Evolutionary conservation across 2,113 vertebrate species (phyloP), one percentile per base, ranked within the genome.

Genomic region (Orientallactaga bullata): DNA sequence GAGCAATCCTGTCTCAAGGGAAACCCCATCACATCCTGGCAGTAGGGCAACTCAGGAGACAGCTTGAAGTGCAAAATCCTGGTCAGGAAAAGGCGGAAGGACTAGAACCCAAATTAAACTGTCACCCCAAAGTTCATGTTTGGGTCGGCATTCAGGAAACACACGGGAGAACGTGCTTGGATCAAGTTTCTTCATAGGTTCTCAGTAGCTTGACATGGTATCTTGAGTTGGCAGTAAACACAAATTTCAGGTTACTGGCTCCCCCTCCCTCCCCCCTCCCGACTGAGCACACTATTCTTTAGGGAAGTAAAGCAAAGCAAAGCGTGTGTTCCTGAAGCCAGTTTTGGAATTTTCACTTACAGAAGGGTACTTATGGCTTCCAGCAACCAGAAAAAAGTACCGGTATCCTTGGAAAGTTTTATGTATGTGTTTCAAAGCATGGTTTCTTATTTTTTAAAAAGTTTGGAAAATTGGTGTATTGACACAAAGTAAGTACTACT

Each of bases 71-170:
- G 30, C 69, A 5, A 26, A 95, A 88, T 94, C 85, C 83, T 89
- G 63, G 94, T 12, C 20, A 3, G 32, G 47, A 6, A 42, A 89
- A 96, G 96, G 97, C 88, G 77, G 58, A 97, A 94, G 76, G 88
- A 89, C 96, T 93, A 94, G 90, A 97, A 93, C 92, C 91, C 80
- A 91, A 96, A 89, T 96, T 94, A 96, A 95, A 96, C 84, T 90
- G 32, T 69, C 89, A 88, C 58, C 77, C 93, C 72, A 58, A 97
- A 96, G 96, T 97, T 97, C 94, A 97, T 32, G 91, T 94, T 92
- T 96, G 7, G 96, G 96, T 96, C 96, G 95, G 92, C 94, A 80
- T 96, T 97, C 96, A 97, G 97, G 97, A 98, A 98, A 93, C 84
- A 95, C 96, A 90, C 76, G 30, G 94, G 92, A 96, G 97, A 96